A percentile compares a stretch with the other conserved stretches of the same genome.
Evolutionary conservation across 2,797 vertebrate genomes (phyloP).

Genomic region (Dicrostonyx torquatus): DNA sequence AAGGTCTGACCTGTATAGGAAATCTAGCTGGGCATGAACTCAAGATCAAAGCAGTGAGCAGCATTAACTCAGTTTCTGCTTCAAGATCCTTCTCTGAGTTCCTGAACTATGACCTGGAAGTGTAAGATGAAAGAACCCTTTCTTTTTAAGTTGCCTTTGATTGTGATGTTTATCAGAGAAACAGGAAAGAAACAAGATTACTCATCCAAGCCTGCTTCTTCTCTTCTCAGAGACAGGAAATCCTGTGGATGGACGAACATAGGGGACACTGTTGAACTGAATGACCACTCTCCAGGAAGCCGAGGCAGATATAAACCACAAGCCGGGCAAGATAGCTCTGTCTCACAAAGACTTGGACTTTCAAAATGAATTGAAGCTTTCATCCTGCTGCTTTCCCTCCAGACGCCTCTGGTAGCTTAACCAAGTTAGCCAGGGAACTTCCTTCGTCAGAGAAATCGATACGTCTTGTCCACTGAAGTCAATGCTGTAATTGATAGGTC

Average conservation of each 20-base stretch:
- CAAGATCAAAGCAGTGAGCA: not conserved
- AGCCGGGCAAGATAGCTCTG: not conserved
- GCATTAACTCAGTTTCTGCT: not conserved
- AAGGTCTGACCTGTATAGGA: not conserved
- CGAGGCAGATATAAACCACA: not conserved
- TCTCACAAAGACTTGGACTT: not conserved
- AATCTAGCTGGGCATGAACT: not conserved
- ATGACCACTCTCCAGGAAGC: not conserved
- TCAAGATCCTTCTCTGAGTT: not conserved
- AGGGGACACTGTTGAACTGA: not conserved
- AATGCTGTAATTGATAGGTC: not conserved
- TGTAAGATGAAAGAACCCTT: not conserved
- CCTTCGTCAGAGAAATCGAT: slow-evolving; percentile 46
- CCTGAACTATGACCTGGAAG: not conserved
- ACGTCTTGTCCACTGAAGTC: slow-evolving; percentile 46
- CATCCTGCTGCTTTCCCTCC: not conserved
- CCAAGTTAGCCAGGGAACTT: not conserved
- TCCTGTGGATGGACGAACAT: not conserved
- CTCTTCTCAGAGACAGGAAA: not conserved
- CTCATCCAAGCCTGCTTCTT: not conserved
- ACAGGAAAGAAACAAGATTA: not conserved
- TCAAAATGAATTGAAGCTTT: slow-evolving; percentile 26
- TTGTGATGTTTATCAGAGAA: not conserved
- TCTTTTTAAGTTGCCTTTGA: not conserved
- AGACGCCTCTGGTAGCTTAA: slow-evolving; percentile 3